Base-by-base conservation (phyloP, 2,113 vertebrate species). In the Fukomys damarensis region DNA sequence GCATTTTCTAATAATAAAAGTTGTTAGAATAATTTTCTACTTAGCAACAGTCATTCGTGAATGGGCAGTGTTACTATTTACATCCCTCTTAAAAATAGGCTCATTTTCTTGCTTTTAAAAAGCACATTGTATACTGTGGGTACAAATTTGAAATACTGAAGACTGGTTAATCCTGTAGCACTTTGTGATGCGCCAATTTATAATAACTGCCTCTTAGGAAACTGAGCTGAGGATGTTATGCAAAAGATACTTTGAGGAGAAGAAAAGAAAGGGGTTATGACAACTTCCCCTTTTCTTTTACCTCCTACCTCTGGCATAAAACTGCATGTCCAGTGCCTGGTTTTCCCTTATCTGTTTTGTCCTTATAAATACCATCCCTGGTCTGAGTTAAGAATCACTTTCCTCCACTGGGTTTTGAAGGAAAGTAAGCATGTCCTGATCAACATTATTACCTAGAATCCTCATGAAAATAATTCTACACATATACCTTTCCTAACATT, bases 21-120 rank as follows among this genome's bases (percentile, higher is more conserved):
- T 52, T 90, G 72, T 68, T 95, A 90, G 87, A 92, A 95, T 92
- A 94, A 86, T 94, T 93, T 94, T 52, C 91, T 91, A 83, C 70
- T 91, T 84, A n/a, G 88, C 77, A 76, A 79, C 17, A 88, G 83
- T 91, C 56, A 65, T 56, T 59, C 22, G 61, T 88, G 86, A 91
- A 88, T 68, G 43, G 24, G 6, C 46, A 32, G 20, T 30, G 28
- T 83, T 93, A 86, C 43, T 77, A 74, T 91, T 94, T 66, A 56
- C 77, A 8, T 6, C 49, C 94, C 43, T 76, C 49, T 93, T 92
- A 82, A 96, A 96, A 92, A 96, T 30, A 63, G 32, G 13, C 72
- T 84, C 13, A 22, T 86, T 94, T 92, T 86, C 82, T 93, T 88
- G 54, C 52, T 96, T 92, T 81, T 54, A 61, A 54, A 80, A 94